These are phyloP conservation scores for Blennius ocellaris DNA, from an alignment of 2,113 vertebrate genomes.

Conservation along the genomic window DNA sequence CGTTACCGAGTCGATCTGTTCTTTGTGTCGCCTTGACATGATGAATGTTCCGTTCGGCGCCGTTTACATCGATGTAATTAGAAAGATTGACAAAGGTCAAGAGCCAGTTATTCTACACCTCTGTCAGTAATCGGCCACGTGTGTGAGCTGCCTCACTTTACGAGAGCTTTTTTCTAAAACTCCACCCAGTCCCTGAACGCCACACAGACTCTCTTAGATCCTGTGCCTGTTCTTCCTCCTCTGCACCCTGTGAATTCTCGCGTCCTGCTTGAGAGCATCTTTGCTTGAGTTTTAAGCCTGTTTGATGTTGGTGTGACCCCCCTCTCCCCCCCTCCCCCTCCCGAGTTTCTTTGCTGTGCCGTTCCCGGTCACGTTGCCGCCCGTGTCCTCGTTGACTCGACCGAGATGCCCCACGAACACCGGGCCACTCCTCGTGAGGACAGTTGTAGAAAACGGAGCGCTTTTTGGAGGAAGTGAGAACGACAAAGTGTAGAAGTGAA, in stretches of 20 bases:
- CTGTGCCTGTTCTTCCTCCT: conserved; percentile 24
- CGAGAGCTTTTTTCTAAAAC: conserved; percentile 18
- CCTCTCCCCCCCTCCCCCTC: no score
- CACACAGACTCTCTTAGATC: conserved; percentile 16
- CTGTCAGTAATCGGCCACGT: conserved; percentile 14
- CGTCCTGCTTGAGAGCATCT: conserved; percentile 16
- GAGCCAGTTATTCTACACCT: not conserved
- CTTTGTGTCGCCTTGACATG: conserved; percentile 21
- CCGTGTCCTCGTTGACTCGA: not conserved
- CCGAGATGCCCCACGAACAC: not conserved
- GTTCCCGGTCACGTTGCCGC: not conserved
- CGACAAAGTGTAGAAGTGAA: conserved; percentile 47
- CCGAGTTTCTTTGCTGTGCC: not conserved
- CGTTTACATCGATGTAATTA: conserved; percentile 15
- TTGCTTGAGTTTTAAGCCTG: conserved; percentile 39
- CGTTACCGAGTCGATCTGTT: conserved; percentile 43
- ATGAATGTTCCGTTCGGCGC: conserved; percentile 8
- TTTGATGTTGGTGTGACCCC: conserved; percentile 29
- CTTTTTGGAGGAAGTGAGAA: conserved; percentile 56
- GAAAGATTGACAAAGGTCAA: conserved; percentile 18
- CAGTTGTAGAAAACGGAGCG: not conserved
- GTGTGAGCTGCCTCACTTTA: conserved; percentile 10
- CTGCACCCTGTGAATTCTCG: conserved; percentile 33
- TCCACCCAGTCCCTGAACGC: conserved; percentile 12
- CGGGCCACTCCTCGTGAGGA: not conserved